phyloP scores from a whole-genome alignment of 2,797 vertebrate species.

The Catharus ustulatus region DNA sequence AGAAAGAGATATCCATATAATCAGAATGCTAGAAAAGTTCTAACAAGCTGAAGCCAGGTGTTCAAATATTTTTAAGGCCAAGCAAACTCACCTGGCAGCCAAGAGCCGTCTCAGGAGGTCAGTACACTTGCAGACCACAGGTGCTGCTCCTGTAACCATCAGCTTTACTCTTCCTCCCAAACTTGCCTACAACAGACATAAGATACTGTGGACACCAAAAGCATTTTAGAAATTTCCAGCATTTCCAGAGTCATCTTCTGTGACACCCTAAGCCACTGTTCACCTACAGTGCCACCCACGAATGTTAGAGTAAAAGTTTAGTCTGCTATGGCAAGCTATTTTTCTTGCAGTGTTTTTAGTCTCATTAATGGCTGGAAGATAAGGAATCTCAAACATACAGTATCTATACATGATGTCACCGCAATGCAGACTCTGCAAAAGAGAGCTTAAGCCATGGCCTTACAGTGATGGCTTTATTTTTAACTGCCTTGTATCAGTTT shows the following conservation, averaged over 20 bases:
- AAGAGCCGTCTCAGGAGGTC: conserved; percentile 90
- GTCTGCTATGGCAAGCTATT: background rate
- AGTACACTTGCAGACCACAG: conserved; percentile 90
- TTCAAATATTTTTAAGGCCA: background rate
- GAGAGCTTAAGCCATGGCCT: background rate
- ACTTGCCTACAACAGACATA: conserved; percentile 81
- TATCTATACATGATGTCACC: background rate
- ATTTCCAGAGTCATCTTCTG: background rate
- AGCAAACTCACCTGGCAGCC: conserved; percentile 90
- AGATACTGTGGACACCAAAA: conserved; percentile 39
- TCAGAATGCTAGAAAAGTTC: background rate
- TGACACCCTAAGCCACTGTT: background rate
- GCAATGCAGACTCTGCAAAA: background rate
- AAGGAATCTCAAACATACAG: background rate
- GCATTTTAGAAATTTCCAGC: background rate
- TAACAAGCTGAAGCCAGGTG: background rate
- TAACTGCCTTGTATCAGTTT: background rate
- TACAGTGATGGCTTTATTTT: background rate
- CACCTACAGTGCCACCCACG: background rate
- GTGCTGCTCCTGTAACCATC: conserved; percentile 94
- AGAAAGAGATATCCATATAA: background rate
- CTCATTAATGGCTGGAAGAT: background rate
- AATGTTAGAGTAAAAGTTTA: background rate
- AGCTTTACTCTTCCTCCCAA: conserved; percentile 90
- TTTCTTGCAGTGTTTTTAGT: background rate